A percentile compares a stretch with the other conserved stretches of the same genome.
Evolutionary conservation across 2,113 vertebrate genomes (phyloP).

Genomic region (Typhlomys cinereus): DNA sequence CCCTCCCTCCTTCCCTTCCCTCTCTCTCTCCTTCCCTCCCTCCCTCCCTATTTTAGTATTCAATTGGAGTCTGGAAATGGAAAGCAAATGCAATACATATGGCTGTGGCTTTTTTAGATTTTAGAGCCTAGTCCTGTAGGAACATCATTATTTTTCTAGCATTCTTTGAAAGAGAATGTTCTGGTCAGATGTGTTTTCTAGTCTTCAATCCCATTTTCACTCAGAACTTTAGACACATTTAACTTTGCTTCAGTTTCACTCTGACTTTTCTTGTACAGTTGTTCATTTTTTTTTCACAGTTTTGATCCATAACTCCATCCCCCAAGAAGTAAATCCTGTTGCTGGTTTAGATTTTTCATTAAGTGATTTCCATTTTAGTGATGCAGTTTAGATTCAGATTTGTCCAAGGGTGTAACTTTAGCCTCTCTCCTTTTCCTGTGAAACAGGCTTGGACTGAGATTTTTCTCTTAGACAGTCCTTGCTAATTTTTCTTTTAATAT

Average conservation of each 20-base stretch:
- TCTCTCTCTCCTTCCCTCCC: neutral
- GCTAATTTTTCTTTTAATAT: conserved; percentile 60
- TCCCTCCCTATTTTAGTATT: neutral
- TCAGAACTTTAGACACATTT: conserved; percentile 38
- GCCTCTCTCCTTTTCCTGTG: neutral
- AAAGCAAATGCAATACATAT: neutral
- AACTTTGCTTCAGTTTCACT: neutral
- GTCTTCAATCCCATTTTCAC: conserved; percentile 12
- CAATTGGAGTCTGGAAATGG: neutral
- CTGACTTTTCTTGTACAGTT: neutral
- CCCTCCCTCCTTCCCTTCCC: neutral
- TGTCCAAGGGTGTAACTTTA: neutral
- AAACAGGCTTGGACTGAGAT: neutral
- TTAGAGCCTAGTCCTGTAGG: neutral
- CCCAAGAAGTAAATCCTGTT: neutral
- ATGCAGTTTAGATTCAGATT: conserved; percentile 1
- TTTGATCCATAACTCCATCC: neutral
- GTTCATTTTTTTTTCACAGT: conserved; percentile 13
- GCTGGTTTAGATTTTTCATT: neutral
- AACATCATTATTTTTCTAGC: neutral
- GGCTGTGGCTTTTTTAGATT: neutral
- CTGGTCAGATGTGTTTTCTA: conserved; percentile 40
- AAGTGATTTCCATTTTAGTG: conserved; percentile 12
- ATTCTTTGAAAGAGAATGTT: conserved; percentile 33
- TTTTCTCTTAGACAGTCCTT: conserved; percentile 17